A percentile compares a stretch with the other conserved stretches of the same genome.
phyloP scores from a whole-genome alignment of 2,888 invertebrate species.

The Nycteola revayana region DNA sequence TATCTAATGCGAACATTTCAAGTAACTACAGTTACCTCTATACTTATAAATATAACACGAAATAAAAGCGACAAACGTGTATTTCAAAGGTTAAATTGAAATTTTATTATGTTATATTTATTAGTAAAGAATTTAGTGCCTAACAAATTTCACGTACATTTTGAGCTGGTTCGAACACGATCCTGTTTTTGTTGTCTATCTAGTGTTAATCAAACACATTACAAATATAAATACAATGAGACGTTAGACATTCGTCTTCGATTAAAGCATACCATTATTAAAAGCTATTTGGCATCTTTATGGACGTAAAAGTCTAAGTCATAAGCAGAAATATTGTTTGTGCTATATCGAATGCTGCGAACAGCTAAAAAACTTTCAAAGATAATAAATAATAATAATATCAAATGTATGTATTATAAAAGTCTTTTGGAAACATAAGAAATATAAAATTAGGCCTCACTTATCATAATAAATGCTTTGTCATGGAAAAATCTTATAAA shows the following conservation, averaged over 20 bases:
- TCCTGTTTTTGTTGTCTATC: conserved; percentile 37
- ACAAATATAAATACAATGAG: conserved; percentile 43
- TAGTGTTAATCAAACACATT: conserved; percentile 40
- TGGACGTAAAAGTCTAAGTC: conserved; percentile 71
- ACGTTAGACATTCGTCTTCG: conserved; percentile 39
- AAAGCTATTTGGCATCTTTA: conserved; percentile 78
- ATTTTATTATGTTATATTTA: conserved; percentile 53
- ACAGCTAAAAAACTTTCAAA: conserved; percentile 32
- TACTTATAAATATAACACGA: conserved; percentile 56
- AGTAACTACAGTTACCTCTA: conserved; percentile 53
- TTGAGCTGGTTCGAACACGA: conserved; percentile 55
- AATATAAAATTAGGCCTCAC: conserved; percentile 73
- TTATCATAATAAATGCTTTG: conserved; percentile 73
- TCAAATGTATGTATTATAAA: conserved; percentile 46
- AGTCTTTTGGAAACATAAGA: conserved; percentile 44
- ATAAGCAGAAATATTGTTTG: conserved; percentile 56
- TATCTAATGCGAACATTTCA: conserved; percentile 46
- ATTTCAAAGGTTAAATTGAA: conserved; percentile 32
- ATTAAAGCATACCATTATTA: conserved; percentile 56
- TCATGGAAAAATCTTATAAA: conserved; percentile 70
- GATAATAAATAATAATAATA: conserved; percentile 42
- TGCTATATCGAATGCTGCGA: conserved; percentile 43
- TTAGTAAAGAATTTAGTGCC: conserved; percentile 50
- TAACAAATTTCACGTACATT: conserved; percentile 46
- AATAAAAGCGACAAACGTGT: conserved; percentile 34